These are phyloP conservation scores for Tricholaema leucomelas DNA, from an alignment of 2,113 vertebrate species.

Conservation along the genomic window DNA sequence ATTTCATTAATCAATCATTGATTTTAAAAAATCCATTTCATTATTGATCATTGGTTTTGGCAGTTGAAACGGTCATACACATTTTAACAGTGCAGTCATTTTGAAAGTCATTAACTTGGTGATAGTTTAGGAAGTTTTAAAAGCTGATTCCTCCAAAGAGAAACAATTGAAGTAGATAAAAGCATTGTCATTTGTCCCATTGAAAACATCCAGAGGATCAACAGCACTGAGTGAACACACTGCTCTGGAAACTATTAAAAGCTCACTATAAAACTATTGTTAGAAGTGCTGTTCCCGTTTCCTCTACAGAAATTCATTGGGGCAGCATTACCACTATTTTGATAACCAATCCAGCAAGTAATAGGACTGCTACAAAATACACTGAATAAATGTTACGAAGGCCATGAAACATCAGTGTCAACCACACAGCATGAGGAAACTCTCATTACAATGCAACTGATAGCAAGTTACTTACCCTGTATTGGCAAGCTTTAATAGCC, in stretches of 20 bases:
- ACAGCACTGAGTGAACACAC: not conserved
- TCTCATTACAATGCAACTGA: constrained; percentile 37
- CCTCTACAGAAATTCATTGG: constrained; percentile 1
- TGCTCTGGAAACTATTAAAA: constrained; percentile 40
- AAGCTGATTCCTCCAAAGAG: constrained; percentile 10
- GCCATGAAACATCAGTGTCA: not conserved
- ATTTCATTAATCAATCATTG: not conserved
- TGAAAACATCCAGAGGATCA: not conserved
- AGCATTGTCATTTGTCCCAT: not conserved
- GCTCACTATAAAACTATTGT: not conserved
- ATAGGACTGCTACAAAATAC: constrained; percentile 41
- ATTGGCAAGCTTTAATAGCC: constrained; percentile 28
- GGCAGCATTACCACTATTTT: not conserved
- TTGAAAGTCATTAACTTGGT: not conserved
- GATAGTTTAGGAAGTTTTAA: not conserved
- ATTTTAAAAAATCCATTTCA: not conserved
- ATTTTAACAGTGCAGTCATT: not conserved
- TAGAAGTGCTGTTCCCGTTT: not conserved
- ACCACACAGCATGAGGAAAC: not conserved
- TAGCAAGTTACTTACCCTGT: constrained; percentile 35
- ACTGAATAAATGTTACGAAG: not conserved
- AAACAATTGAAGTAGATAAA: not conserved
- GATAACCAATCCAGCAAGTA: constrained; percentile 2
- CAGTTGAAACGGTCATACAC: not conserved
- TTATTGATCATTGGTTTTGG: not conserved